Evolutionary conservation across 2,797 vertebrate species (phyloP), one percentile per base, ranked within the genome.

Genomic region (Champsocephalus gunnari): DNA sequence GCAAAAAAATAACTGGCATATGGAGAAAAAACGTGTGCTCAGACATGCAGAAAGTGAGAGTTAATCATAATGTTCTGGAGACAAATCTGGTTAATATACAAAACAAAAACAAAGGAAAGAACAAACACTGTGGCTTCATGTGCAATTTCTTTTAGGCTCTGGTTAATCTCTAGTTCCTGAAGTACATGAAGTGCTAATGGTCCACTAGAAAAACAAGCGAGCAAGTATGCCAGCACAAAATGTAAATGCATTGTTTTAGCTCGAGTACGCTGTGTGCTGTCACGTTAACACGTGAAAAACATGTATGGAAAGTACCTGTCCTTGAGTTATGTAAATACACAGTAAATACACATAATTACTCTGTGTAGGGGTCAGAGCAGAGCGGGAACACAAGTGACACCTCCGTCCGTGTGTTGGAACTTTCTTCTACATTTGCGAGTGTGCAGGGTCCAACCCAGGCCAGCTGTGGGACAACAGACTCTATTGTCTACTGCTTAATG

Each of bases 401-500:
- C 0, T 13, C 32, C 2, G 16, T 32, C 43, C 21, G 45, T 66
- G 10, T 48, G 44, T 28, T 9, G 0, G 32, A 47, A 47, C 49
- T 68, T 75, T 75, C 43, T 16, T 3, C 28, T 3, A 60, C 53
- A 71, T 62, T 6, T 55, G 21, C 9, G 56, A 72, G 53, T 69
- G 48, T 71, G 56, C 45, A 1, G 24, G 32, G 64, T 72, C 38
- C 3, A 41, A 55, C 65, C 60, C 62, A 51, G 71, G 38, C 58
- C 82, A 85, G 65, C 73, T 82, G 79, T 87, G 75, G 54, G 21
- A 89, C 79, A 92, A 88, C 48, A 8, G 70, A 59, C 60, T 53
- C 50, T 71, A 76, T 87, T 89, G 85, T 89, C 67, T 85, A 85
- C 73, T 62, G 60, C 71, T 69, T 55, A 73, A 83, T 84, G 71